Evolutionary conservation across 2,888 invertebrate genomes (phyloP).

Genomic region (Caenorhabditis angaria): DNA sequence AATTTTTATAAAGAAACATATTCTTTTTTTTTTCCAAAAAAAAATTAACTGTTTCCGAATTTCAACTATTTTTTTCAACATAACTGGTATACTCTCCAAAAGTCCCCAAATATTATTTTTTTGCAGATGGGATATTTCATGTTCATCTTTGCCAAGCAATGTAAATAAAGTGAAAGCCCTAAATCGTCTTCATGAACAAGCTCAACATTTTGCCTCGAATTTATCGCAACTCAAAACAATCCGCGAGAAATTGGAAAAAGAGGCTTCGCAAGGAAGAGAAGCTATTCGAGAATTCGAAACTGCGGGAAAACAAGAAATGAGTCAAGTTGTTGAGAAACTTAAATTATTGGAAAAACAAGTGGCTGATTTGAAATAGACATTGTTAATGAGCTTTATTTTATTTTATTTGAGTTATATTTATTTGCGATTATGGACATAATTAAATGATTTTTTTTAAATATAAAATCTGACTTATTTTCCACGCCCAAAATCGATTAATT

Average conservation of each 20-base stretch:
- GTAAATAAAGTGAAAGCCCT: conserved; percentile 55
- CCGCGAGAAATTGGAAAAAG: conserved; percentile 52
- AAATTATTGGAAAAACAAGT: conserved; percentile 31
- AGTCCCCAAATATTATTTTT: conserved; percentile 4
- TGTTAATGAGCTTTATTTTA: no score
- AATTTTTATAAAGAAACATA: no score
- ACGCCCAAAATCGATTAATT: no score
- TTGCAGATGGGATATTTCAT: conserved; percentile 51
- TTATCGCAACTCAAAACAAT: conserved; percentile 49
- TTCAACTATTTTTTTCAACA: no score
- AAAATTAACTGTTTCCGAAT: neutral
- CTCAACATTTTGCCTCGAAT: conserved; percentile 51
- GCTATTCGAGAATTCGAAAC: conserved; percentile 25
- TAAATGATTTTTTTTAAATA: no score
- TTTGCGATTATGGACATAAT: no score
- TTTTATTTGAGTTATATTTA: no score
- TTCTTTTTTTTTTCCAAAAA: neutral
- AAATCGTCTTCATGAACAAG: conserved; percentile 57
- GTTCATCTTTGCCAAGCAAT: conserved; percentile 50
- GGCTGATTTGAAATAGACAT: conserved; percentile 25
- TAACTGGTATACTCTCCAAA: no score
- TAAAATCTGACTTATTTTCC: no score
- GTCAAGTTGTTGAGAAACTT: conserved; percentile 32
- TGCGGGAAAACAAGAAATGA: conserved; percentile 36
- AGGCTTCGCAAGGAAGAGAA: conserved; percentile 37